These are phyloP conservation scores for Ostrea denselamellosa DNA, from an alignment of 1,140 invertebrate genomes.

Conservation along the genomic window DNA sequence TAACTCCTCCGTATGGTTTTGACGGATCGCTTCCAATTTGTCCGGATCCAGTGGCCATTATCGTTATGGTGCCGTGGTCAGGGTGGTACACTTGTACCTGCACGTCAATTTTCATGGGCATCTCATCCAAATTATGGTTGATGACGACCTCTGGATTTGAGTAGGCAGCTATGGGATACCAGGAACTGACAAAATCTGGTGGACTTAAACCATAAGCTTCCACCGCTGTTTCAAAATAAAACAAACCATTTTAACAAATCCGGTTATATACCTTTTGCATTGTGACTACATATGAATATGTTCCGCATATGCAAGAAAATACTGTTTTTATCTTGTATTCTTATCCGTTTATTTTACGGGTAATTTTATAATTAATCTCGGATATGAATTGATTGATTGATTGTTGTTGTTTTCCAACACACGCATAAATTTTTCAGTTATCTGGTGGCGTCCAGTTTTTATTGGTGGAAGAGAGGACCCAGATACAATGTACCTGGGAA, in stretches of 20 bases:
- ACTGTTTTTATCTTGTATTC: too few relatives aligned
- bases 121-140: slow-evolving; percentile 39
- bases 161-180: slow-evolving; percentile 43
- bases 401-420: too few relatives aligned
- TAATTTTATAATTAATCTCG: too few relatives aligned
- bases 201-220: slow-evolving; percentile 16
- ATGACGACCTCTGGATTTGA: slow-evolving; percentile 43
- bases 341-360: too few relatives aligned
- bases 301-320: too few relatives aligned
- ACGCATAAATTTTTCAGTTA: too few relatives aligned
- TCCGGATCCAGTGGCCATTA: slow-evolving; percentile 46
- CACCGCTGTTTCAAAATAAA: neutral
- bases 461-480: too few relatives aligned
- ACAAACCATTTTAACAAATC: neutral
- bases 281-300: too few relatives aligned
- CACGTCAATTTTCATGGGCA: slow-evolving; percentile 56
- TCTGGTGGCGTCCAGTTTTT: too few relatives aligned
- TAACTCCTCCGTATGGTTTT: slow-evolving; percentile 45
- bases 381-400: too few relatives aligned
- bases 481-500: too few relatives aligned
- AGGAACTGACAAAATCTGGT: slow-evolving; percentile 34
- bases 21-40: slow-evolving; percentile 21
- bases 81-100: slow-evolving; percentile 40
- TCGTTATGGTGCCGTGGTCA: neutral
- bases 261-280: too few relatives aligned